phyloP scores from a whole-genome alignment of 1,140 invertebrate genomes.

The Drosophila mayri region DNA sequence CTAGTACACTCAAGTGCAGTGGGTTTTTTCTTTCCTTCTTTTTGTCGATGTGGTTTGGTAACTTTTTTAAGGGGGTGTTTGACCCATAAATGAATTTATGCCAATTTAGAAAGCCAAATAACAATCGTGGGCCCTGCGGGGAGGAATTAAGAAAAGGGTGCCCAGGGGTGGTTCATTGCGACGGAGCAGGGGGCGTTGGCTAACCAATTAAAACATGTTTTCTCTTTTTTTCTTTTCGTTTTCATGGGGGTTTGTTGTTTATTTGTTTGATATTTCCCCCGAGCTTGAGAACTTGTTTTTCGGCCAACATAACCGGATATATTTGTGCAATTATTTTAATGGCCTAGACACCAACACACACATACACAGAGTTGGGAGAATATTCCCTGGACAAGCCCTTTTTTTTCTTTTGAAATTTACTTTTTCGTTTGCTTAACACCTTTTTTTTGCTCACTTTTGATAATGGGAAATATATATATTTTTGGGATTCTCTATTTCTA shows the following conservation, averaged over 20 bases:
- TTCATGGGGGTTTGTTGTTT: constrained; percentile 39
- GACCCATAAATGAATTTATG: constrained; percentile 79
- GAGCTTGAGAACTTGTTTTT: constrained; percentile 5
- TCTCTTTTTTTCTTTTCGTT: constrained; percentile 21
- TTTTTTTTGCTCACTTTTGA: constrained; percentile 34
- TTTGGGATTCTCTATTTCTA: constrained; percentile 21
- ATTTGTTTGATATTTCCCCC: constrained; percentile 30
- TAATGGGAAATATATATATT: constrained; percentile 27
- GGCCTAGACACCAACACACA: constrained; percentile 31
- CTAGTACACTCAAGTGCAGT: constrained; percentile 29
- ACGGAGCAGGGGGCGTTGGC: constrained; percentile 26
- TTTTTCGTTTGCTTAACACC: constrained; percentile 16
- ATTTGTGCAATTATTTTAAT: constrained; percentile 58
- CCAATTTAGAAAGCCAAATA: constrained; percentile 63
- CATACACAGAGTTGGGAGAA: neutral
- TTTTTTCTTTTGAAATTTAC: constrained; percentile 30
- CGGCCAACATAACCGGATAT: constrained; percentile 45
- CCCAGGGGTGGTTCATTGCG: neutral
- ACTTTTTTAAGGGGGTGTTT: constrained; percentile 57
- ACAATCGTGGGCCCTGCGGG: constrained; percentile 17
- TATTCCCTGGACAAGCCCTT: constrained; percentile 22
- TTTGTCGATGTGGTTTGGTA: constrained; percentile 29
- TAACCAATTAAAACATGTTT: constrained; percentile 56
- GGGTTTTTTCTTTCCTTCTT: constrained; percentile 3
- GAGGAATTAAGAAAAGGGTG: constrained; percentile 4